Conservation (phyloP, 2,797 vertebrate species). For the Tachyglossus aculeatus region DNA sequence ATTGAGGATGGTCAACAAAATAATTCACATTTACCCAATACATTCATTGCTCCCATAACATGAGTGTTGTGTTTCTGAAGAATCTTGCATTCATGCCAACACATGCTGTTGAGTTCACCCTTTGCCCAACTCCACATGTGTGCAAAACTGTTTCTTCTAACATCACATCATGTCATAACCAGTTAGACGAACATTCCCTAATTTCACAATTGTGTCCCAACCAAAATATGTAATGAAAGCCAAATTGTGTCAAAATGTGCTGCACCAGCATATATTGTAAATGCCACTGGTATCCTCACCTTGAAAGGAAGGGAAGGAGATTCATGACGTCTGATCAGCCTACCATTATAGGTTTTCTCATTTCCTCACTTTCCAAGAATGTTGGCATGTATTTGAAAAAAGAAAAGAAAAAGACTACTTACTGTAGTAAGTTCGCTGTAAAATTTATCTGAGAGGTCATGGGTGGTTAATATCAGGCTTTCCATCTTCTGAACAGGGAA, state of each 20-base stretch:
- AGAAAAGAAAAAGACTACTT: conserved; percentile 50
- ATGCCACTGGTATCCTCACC: neutral
- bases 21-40: too few relatives aligned
- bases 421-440: conserved; percentile 72
- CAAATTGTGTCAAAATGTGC: neutral
- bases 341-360: neutral
- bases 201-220: too few relatives aligned
- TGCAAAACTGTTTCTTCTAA: too few relatives aligned
- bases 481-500: conserved; percentile 85
- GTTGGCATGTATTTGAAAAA: neutral
- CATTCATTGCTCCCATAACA: too few relatives aligned
- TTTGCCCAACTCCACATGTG: too few relatives aligned
- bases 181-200: too few relatives aligned
- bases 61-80: too few relatives aligned
- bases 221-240: too few relatives aligned
- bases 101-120: too few relatives aligned
- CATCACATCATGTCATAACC: too few relatives aligned
- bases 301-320: neutral
- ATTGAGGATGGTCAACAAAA: too few relatives aligned
- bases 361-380: neutral
- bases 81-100: too few relatives aligned
- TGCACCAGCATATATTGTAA: neutral
- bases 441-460: conserved; percentile 53
- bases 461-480: conserved; percentile 60
- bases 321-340: neutral